These are phyloP conservation scores for Centropus bengalensis DNA, from an alignment of 2,113 vertebrate species.

Conservation along the genomic window DNA sequence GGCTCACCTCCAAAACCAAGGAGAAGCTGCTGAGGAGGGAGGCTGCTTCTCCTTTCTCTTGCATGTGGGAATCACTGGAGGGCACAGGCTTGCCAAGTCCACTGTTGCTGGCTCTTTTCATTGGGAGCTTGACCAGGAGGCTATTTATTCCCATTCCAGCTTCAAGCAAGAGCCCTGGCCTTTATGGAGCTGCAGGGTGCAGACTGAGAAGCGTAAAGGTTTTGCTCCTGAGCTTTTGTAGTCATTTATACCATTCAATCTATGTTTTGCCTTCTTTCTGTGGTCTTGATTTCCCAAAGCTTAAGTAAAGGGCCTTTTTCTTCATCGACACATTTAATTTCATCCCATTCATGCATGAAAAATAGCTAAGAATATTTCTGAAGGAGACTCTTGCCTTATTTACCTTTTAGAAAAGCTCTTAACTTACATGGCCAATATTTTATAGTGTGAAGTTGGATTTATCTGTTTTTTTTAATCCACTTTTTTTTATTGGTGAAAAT, in stretches of 20 bases:
- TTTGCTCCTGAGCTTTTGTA: not conserved
- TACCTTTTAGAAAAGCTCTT: not conserved
- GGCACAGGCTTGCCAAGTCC: not conserved
- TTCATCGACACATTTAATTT: not conserved
- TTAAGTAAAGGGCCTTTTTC: not conserved
- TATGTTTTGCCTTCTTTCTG: not conserved
- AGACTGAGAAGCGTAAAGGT: not conserved
- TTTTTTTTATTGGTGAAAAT: not conserved
- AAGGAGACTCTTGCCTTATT: not conserved
- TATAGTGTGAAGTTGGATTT: not conserved
- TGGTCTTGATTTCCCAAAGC: not conserved
- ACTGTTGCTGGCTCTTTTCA: not conserved
- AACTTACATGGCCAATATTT: not conserved
- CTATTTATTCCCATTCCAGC: conserved; percentile 22
- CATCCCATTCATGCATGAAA: not conserved
- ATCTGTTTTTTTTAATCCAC: not conserved
- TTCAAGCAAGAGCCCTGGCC: not conserved
- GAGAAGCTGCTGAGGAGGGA: not conserved
- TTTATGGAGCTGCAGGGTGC: not conserved
- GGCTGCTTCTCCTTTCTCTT: not conserved
- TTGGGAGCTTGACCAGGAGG: not conserved
- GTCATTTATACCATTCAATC: not conserved
- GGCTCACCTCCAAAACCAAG: not conserved
- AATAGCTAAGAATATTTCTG: not conserved
- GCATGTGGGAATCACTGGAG: not conserved